phyloP scores from a whole-genome alignment of 2,797 vertebrate genomes.

The Xiphorhynchus erythropygius region DNA sequence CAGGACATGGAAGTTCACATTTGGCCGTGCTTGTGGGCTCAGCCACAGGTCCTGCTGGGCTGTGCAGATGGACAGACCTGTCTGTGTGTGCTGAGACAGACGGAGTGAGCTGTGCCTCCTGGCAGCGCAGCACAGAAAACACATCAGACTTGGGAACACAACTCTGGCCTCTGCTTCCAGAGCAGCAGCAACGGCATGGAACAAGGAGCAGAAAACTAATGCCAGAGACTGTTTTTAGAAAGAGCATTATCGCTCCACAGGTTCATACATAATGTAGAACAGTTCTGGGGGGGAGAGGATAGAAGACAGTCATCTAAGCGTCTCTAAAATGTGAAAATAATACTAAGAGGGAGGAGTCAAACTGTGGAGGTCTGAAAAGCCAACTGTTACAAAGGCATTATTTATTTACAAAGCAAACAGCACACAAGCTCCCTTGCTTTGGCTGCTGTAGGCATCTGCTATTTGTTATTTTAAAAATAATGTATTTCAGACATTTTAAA shows the following conservation, averaged over 20 bases:
- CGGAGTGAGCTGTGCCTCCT: not conserved
- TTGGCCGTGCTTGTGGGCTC: not conserved
- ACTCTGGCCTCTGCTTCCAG: not conserved
- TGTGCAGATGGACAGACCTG: not conserved
- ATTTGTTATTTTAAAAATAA: conserved; percentile 29
- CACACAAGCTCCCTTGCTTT: not conserved
- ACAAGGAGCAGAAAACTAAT: not conserved
- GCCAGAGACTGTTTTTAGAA: not conserved
- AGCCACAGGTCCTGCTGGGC: not conserved
- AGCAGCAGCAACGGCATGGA: not conserved
- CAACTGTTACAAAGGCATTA: not conserved
- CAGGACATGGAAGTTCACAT: not conserved
- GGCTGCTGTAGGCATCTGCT: conserved; percentile 22
- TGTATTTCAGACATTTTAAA: conserved; percentile 48
- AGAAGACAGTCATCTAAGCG: not conserved
- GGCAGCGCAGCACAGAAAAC: not conserved
- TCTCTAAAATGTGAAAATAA: conserved; percentile 1
- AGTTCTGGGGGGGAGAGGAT: not conserved
- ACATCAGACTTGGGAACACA: not conserved
- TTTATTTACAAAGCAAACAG: conserved; percentile 52
- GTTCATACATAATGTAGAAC: not conserved
- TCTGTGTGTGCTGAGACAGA: not conserved
- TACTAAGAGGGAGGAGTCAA: not conserved
- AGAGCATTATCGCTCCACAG: not conserved
- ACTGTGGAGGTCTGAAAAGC: conserved; percentile 3